Percentiles rank a stretch among this genome's conserved stretches.
These are phyloP conservation scores for Xerus inauris DNA, from an alignment of 2,113 vertebrate species.

Conservation along the genomic window DNA sequence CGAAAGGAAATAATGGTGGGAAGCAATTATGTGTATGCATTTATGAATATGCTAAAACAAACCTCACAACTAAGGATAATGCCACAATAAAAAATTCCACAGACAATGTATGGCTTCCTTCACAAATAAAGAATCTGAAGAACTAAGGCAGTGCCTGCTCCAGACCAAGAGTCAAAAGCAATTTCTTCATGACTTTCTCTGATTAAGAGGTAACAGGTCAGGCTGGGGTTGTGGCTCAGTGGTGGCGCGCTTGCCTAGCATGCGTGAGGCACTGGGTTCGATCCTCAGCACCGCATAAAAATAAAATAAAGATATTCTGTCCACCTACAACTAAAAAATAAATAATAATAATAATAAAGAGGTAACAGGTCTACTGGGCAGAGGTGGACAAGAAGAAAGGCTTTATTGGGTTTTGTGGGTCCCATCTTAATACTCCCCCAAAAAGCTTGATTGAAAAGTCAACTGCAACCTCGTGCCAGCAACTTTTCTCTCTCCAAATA, in stretches of 20 bases:
- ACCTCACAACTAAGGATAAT: no score
- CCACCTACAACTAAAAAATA: no score
- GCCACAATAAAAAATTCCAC: neutral
- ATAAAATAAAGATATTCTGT: no score
- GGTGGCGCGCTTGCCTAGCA: no score
- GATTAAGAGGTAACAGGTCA: neutral
- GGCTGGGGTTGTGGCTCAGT: no score
- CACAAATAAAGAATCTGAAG: neutral
- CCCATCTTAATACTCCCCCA: neutral
- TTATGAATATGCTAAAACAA: no score
- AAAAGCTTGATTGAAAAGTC: neutral
- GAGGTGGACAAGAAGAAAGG: neutral
- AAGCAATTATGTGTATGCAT: no score
- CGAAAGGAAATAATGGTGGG: no score
- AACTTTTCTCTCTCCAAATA: neutral
- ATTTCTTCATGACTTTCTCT: neutral
- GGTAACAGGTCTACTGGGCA: neutral
- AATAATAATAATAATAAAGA: no score
- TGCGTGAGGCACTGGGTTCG: no score
- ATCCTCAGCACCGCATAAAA: no score
- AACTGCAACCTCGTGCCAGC: neutral
- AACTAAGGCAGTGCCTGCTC: neutral
- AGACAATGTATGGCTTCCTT: neutral
- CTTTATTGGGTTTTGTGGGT: neutral
- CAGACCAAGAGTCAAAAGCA: neutral